phyloP scores from a whole-genome alignment of 35 echinoderm and acorn worm species.

The Stichopus chloronotus region DNA sequence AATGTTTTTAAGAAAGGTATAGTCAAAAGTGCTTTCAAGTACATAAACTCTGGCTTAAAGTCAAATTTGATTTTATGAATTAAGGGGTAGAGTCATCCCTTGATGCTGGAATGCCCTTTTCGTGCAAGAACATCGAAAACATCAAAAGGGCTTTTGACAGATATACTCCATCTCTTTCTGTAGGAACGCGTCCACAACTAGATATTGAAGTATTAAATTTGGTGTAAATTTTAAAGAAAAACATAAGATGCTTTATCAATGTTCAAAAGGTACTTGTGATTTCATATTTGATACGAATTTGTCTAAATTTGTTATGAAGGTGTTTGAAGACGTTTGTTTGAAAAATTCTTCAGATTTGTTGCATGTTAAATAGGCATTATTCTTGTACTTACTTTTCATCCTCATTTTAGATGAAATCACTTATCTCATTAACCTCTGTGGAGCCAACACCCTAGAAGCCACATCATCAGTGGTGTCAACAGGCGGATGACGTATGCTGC shows the following conservation, averaged over 20 bases:
- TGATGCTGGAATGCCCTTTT: background rate
- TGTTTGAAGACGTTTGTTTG: background rate
- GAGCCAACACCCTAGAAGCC: background rate
- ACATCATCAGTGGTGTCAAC: background rate
- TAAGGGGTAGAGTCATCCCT: background rate
- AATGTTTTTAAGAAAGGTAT: too few relatives aligned
- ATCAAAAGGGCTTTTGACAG: background rate
- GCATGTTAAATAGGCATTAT: background rate
- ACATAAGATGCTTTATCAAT: too few relatives aligned
- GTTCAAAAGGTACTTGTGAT: background rate
- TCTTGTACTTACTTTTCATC: background rate
- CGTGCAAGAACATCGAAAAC: background rate
- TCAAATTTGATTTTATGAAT: too few relatives aligned
- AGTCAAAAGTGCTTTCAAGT: too few relatives aligned
- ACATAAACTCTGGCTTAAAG: too few relatives aligned
- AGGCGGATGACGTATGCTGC: too few relatives aligned
- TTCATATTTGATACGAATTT: background rate
- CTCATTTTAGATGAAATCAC: constrained; percentile 14
- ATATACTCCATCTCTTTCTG: background rate
- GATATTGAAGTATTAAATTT: background rate
- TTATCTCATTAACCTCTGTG: background rate
- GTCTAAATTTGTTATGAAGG: background rate
- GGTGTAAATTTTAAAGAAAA: too few relatives aligned
- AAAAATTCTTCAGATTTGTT: background rate
- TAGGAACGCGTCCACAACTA: background rate